phyloP scores from a whole-genome alignment of 2,888 invertebrate genomes.

The Coecobrya sp. region DNA sequence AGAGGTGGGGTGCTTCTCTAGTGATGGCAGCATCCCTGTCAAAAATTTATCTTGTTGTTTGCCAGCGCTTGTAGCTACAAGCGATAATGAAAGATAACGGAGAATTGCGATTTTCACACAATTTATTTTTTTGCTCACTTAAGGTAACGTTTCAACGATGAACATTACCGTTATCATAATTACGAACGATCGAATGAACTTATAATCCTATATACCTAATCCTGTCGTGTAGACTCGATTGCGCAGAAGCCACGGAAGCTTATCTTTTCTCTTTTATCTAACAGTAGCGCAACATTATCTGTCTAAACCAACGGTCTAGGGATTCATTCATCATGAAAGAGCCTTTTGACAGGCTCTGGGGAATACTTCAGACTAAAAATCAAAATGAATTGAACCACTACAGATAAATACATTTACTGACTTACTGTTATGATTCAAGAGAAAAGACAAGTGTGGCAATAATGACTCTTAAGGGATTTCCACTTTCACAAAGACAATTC shows the following conservation, averaged over 20 bases:
- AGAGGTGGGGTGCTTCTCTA: not conserved
- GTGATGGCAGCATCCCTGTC: conserved; percentile 43
- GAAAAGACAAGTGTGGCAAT: not conserved
- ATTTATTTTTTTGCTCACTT: conserved; percentile 68
- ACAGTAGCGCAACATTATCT: not conserved
- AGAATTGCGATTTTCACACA: conserved; percentile 10
- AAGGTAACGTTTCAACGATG: conserved; percentile 57
- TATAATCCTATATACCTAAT: not conserved
- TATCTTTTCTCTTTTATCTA: not conserved
- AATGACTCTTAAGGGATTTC: conserved; percentile 35
- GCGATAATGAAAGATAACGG: not conserved
- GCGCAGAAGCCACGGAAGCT: conserved; percentile 13
- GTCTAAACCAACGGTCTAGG: conserved; percentile 44
- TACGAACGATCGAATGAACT: too few relatives aligned
- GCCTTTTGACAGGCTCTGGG: not conserved
- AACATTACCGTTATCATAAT: not conserved
- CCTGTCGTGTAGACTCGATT: not conserved
- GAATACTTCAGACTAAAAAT: conserved; percentile 33
- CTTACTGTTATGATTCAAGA: not conserved
- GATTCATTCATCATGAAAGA: conserved; percentile 60
- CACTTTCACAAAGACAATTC: not conserved
- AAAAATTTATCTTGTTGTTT: conserved; percentile 40
- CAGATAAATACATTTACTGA: too few relatives aligned
- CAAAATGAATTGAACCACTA: conserved; percentile 27
- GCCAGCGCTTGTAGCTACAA: not conserved